Base-by-base conservation (phyloP, 2,888 invertebrate genomes). In the Agrilus biguttatus region DNA sequence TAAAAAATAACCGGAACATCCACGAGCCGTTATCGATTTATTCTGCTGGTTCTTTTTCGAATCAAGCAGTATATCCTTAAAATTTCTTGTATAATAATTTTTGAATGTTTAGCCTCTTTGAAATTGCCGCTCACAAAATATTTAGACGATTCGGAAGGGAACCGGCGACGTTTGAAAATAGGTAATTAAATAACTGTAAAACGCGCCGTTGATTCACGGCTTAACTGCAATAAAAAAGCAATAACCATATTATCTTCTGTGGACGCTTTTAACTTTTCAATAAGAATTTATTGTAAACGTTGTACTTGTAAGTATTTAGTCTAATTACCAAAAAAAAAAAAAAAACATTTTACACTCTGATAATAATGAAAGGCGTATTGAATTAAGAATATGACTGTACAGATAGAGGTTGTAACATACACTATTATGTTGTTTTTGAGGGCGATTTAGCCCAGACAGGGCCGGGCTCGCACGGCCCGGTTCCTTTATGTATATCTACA, bases 401-500 rank as follows among this genome's bases (percentile, higher is more conserved):
- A 67, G 67, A 65, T 67, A 65, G 62, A 65, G 66, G 63, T 66
- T 68, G 65, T 67, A 66, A 65, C 56, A 61, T 59, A 60, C 53
- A 54, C 54, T 51, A 62, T 59, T 61, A 62, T 65, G 65, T 66
- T 65, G 63, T 63, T 60, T 60, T 60, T 58, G 51, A 55, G 55
- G 54, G 53, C 53, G 48, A 44, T 46, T 47, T 48, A 44, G 45
- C 49, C 45, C 48, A 49, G 46, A 45, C 67, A 71, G 57, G 52
- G 55, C 52, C 53, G 58, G 53, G 55, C 46, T 48, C 48, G 70
- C 67, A 71, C 70, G 71, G 68, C 62, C 69, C 69, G 73, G 71
- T 73, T 72, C 71, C 69, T 72, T 75, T 73, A 76, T 77, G 77
- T 77, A 74, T 76, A 77, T 77, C 75, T 74, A 75, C 75, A 75